A percentile compares a stretch with the other conserved stretches of the same genome.
phyloP scores from a whole-genome alignment of 2,113 vertebrate genomes.

The Euleptes europaea region DNA sequence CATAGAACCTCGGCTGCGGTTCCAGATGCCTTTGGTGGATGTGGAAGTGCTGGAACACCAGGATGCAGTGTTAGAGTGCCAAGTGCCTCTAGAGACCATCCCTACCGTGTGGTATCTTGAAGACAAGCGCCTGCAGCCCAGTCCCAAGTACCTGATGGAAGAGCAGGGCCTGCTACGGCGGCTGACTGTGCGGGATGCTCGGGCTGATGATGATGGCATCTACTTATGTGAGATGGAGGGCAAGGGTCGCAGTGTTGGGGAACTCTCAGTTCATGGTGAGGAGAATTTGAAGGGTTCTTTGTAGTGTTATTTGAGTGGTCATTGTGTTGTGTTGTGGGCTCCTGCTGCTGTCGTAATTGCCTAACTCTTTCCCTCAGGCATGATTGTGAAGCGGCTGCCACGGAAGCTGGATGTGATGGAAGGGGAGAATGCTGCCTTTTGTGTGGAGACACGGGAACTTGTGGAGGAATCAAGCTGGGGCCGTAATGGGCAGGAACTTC shows the following conservation, averaged over 20 bases:
- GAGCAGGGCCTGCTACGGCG: slow-evolving; percentile 87
- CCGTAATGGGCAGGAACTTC: slow-evolving; percentile 85
- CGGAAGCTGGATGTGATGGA: slow-evolving; percentile 94
- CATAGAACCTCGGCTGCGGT: slow-evolving; percentile 88
- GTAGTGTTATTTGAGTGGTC: neutral
- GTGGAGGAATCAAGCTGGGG: slow-evolving; percentile 89
- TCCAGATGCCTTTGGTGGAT: slow-evolving; percentile 89
- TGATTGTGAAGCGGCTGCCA: slow-evolving; percentile 82
- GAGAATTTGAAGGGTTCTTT: neutral
- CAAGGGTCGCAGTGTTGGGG: slow-evolving; percentile 91
- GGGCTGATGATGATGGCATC: slow-evolving; percentile 91
- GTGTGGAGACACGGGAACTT: slow-evolving; percentile 88
- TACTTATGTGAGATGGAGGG: slow-evolving; percentile 97
- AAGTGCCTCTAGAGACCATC: slow-evolving; percentile 91
- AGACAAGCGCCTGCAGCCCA: slow-evolving; percentile 90
- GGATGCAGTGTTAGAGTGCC: slow-evolving; percentile 91
- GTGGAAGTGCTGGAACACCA: slow-evolving; percentile 90
- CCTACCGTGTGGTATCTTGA: slow-evolving; percentile 94
- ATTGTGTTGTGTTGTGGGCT: neutral
- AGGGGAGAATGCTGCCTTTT: slow-evolving; percentile 94
- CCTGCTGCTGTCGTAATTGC: neutral
- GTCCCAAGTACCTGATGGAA: slow-evolving; percentile 94
- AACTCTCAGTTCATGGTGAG: slow-evolving; percentile 93
- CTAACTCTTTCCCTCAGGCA: slow-evolving; percentile 47
- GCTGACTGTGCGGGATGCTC: slow-evolving; percentile 89